A percentile compares a stretch with the other conserved stretches of the same genome.
These are phyloP conservation scores for Coenonympha arcania DNA, from an alignment of 2,888 invertebrate genomes.

Conservation along the genomic window DNA sequence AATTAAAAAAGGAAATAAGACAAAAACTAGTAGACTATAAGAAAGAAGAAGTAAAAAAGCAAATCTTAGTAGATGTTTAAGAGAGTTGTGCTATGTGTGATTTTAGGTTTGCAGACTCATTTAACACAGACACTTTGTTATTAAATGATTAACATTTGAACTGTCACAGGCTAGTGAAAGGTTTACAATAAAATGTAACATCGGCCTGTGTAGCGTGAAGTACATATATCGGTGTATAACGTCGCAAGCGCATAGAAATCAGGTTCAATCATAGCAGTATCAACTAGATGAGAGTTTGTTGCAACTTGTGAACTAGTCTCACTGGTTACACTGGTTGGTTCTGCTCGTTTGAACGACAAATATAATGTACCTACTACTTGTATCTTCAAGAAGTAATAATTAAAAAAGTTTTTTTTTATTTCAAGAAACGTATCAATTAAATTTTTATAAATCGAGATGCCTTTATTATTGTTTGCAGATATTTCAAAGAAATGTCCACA, in stretches of 20 bases:
- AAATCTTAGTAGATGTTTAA: too few relatives aligned
- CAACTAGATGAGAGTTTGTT: constrained; percentile 31
- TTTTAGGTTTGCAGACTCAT: too few relatives aligned
- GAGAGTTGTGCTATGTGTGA: too few relatives aligned
- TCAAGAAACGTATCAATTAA: background rate
- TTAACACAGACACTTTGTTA: too few relatives aligned
- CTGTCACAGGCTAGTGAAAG: background rate
- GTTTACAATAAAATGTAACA: background rate
- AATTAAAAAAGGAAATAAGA: too few relatives aligned
- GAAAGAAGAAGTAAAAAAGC: too few relatives aligned
- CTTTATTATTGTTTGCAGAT: background rate
- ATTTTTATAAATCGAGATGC: background rate
- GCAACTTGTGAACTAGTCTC: constrained; percentile 35
- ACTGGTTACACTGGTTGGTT: constrained; percentile 38
- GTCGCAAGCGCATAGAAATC: constrained; percentile 23
- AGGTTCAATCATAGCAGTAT: constrained; percentile 32
- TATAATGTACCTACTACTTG: constrained; percentile 1
- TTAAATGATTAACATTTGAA: too few relatives aligned
- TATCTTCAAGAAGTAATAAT: too few relatives aligned
- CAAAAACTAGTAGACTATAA: too few relatives aligned
- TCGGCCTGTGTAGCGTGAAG: background rate
- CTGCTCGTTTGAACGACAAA: constrained; percentile 24
- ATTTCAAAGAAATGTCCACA: background rate
- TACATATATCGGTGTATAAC: constrained; percentile 4
- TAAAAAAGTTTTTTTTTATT: too few relatives aligned